Percentiles rank a stretch among this genome's conserved stretches.
phyloP scores from a whole-genome alignment of 2,797 vertebrate genomes.

The Thunnus albacares region DNA sequence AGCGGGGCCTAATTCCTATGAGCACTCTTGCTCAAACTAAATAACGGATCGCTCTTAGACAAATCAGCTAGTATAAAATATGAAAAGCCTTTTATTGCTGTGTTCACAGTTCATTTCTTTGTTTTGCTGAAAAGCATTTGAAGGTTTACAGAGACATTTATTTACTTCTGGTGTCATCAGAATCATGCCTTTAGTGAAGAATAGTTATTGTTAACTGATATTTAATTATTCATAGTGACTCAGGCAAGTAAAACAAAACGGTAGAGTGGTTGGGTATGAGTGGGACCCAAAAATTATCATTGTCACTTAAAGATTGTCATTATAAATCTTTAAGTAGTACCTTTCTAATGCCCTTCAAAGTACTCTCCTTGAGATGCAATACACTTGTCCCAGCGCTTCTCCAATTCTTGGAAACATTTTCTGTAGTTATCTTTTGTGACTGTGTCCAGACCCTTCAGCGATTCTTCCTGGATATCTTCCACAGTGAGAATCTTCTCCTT shows the following conservation, averaged over 20 bases:
- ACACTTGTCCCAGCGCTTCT: too few relatives aligned
- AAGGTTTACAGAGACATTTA: background rate
- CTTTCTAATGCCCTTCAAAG: too few relatives aligned
- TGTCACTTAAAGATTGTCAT: too few relatives aligned
- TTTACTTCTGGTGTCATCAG: conserved; percentile 3
- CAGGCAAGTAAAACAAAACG: background rate
- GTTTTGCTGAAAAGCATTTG: too few relatives aligned
- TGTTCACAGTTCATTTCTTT: conserved; percentile 17
- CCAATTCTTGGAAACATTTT: too few relatives aligned
- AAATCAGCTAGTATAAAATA: conserved; percentile 18
- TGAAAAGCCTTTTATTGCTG: conserved; percentile 13
- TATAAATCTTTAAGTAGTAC: too few relatives aligned
- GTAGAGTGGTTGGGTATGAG: too few relatives aligned
- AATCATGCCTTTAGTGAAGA: background rate
- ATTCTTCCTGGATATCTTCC: too few relatives aligned
- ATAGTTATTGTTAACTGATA: background rate
- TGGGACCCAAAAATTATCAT: background rate
- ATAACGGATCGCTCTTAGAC: background rate
- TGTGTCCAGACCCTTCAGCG: too few relatives aligned
- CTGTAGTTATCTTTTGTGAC: too few relatives aligned
- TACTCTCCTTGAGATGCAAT: too few relatives aligned
- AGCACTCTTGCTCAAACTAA: conserved; percentile 7
- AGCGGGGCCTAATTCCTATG: conserved; percentile 13
- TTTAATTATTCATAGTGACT: background rate
- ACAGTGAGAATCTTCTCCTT: too few relatives aligned